Percentiles rank a stretch among this genome's conserved stretches.
phyloP scores from a whole-genome alignment of 2,888 invertebrate species.

The Pollenia angustigena region DNA sequence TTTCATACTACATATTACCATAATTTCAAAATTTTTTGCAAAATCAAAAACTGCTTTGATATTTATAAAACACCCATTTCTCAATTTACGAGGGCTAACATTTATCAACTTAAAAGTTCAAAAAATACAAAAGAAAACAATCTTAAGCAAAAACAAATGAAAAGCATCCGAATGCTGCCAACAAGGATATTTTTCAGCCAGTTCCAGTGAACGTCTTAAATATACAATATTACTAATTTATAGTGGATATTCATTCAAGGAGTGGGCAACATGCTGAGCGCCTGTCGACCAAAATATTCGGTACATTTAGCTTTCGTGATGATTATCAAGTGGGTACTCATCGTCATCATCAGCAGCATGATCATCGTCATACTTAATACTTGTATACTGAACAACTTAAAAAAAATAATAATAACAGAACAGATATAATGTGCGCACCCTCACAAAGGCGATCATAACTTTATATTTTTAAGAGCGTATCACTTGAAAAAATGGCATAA shows the following conservation, averaged over 20 bases:
- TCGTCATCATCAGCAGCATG: conserved; percentile 51
- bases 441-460: conserved; percentile 54
- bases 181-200: conserved; percentile 37
- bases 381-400: not conserved
- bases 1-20: no score
- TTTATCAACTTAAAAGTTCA: not conserved
- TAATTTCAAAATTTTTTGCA: no score
- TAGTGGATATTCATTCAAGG: conserved; percentile 65
- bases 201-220: conserved; percentile 59
- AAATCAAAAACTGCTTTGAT: no score
- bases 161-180: conserved; percentile 9
- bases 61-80: no score
- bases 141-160: conserved; percentile 10
- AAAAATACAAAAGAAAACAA: conserved; percentile 24
- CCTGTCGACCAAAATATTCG: conserved; percentile 72
- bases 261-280: conserved; percentile 73
- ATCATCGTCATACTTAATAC: conserved; percentile 29
- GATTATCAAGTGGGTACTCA: conserved; percentile 70
- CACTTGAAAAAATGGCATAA: conserved; percentile 43
- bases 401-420: not conserved
- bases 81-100: no score
- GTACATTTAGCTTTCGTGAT: conserved; percentile 71
- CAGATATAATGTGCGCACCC: conserved; percentile 53
- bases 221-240: conserved; percentile 74
- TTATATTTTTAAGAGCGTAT: conserved; percentile 19